phyloP scores from a whole-genome alignment of 2,113 vertebrate genomes.

The Furnarius figulus region DNA sequence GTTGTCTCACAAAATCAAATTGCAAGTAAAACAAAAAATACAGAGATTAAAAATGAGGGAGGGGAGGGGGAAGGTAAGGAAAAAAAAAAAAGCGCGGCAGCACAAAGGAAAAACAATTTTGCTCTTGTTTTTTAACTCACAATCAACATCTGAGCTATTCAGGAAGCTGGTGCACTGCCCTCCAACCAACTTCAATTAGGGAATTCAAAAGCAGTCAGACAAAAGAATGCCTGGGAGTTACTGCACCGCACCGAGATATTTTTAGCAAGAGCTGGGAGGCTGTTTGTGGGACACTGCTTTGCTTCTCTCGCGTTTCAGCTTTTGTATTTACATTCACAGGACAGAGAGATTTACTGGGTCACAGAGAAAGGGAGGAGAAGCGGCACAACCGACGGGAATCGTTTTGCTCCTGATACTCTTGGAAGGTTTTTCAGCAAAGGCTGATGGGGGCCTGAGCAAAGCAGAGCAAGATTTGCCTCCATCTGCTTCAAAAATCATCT shows the following conservation, averaged over 20 bases:
- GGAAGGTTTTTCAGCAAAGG: neutral
- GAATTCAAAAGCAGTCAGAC: slow-evolving; percentile 64
- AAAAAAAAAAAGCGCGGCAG: neutral
- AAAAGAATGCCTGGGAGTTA: slow-evolving; percentile 68
- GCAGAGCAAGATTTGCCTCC: neutral
- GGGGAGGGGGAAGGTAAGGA: neutral
- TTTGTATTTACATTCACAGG: slow-evolving; percentile 19
- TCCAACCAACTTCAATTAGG: slow-evolving; percentile 44
- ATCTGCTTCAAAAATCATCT: neutral
- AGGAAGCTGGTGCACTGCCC: slow-evolving; percentile 38
- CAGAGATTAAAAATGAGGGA: neutral
- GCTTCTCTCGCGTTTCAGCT: neutral
- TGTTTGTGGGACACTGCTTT: slow-evolving; percentile 4
- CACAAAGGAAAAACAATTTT: slow-evolving; percentile 37
- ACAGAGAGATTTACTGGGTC: neutral
- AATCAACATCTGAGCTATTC: slow-evolving; percentile 43
- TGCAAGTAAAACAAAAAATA: neutral
- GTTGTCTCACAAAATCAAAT: neutral
- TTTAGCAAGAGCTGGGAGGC: slow-evolving; percentile 48
- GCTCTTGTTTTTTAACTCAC: slow-evolving; percentile 45
- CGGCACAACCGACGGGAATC: neutral
- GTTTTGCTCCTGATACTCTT: neutral
- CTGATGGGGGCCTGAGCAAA: neutral
- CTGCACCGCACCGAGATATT: slow-evolving; percentile 58
- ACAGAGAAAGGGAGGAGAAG: neutral